These are phyloP conservation scores for Nephrotoma flavescens DNA, from an alignment of 2,888 invertebrate species.

Conservation along the genomic window DNA sequence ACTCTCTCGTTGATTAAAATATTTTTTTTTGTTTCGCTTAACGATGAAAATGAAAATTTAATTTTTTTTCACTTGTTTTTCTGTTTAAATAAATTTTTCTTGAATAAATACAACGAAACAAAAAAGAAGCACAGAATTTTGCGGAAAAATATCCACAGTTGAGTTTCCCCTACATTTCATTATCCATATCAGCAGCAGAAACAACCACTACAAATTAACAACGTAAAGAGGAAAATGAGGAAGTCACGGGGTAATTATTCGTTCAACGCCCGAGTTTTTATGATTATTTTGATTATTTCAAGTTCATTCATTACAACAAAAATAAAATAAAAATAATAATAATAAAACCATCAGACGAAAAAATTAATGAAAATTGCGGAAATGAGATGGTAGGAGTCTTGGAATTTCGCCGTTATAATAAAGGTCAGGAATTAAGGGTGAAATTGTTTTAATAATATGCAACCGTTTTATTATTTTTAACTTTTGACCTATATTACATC, in stretches of 20 bases:
- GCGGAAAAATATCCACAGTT: not conserved
- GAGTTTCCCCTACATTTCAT: not conserved
- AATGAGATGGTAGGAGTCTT: slow-evolving; percentile 1
- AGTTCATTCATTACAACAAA: slow-evolving; percentile 1
- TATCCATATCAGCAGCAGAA: not conserved
- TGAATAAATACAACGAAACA: not conserved
- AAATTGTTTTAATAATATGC: not conserved
- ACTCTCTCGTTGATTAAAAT: not conserved
- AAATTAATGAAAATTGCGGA: slow-evolving; percentile 1
- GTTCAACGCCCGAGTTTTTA: slow-evolving; percentile 2
- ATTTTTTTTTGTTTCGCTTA: not conserved
- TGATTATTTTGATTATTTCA: not conserved
- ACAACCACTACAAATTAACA: not conserved
- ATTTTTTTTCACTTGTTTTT: not conserved
- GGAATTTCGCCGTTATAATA: not conserved
- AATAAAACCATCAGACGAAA: not conserved
- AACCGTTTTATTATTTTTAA: not conserved
- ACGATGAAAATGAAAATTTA: not conserved
- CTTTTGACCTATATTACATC: not conserved
- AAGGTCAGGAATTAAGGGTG: slow-evolving; percentile 4
- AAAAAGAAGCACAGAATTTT: not conserved
- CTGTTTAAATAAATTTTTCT: not conserved
- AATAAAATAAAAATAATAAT: not conserved
- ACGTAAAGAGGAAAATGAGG: not conserved
- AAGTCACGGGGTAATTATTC: slow-evolving; percentile 4